phyloP scores from a whole-genome alignment of 2,797 vertebrate species.

The Sebastiscus albofasciatus region DNA sequence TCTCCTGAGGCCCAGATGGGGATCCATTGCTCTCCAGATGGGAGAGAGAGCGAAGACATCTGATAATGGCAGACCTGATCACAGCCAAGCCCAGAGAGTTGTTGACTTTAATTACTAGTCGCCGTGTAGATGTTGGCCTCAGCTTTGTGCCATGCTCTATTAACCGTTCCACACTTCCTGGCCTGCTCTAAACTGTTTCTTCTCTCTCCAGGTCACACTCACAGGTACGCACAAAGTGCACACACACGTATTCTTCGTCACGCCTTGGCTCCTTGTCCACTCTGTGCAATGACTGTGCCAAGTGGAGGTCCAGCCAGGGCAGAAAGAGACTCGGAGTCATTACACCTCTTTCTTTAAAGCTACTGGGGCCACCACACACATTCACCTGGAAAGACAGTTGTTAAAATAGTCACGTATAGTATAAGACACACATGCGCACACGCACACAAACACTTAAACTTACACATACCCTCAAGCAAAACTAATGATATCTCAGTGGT shows the following conservation, averaged over 20 bases:
- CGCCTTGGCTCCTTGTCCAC: slow-evolving; percentile 60
- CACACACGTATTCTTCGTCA: slow-evolving; percentile 50
- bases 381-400: slow-evolving; percentile 17
- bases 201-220: slow-evolving; percentile 52
- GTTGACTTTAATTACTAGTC: slow-evolving; percentile 77
- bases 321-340: slow-evolving; percentile 49
- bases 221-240: slow-evolving; percentile 6
- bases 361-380: not conserved
- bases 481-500: slow-evolving; percentile 31
- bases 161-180: slow-evolving; percentile 48
- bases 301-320: slow-evolving; percentile 59
- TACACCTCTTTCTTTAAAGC: slow-evolving; percentile 53
- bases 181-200: slow-evolving; percentile 61
- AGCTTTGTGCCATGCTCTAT: slow-evolving; percentile 54
- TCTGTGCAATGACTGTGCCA: slow-evolving; percentile 58
- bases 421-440: not conserved
- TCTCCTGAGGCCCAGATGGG: slow-evolving; percentile 40
- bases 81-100: slow-evolving; percentile 48
- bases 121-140: slow-evolving; percentile 59
- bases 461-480: slow-evolving; percentile 32
- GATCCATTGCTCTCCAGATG: slow-evolving; percentile 43
- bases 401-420: slow-evolving; percentile 20
- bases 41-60: slow-evolving; percentile 23
- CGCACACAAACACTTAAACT: slow-evolving; percentile 6
- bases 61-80: slow-evolving; percentile 44